Percentiles rank a stretch among this genome's conserved stretches.
Conservation (phyloP, 2,797 vertebrate genomes). For the Apogon hyalosoma region DNA sequence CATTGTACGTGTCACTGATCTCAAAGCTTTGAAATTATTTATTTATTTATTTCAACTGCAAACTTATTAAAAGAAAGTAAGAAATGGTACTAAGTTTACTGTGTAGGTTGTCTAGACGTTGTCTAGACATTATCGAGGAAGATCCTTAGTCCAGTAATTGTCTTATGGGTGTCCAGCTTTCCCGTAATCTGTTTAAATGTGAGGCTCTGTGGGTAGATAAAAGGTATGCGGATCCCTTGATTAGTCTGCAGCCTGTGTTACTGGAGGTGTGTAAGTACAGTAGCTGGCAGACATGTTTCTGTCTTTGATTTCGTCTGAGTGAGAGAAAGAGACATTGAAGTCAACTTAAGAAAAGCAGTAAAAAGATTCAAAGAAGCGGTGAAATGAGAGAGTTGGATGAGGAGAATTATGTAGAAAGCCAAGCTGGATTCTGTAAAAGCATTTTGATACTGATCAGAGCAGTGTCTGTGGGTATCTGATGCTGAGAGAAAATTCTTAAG, state of each 20-base stretch:
- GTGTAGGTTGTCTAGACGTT: conserved; percentile 52
- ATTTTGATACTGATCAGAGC: conserved; percentile 52
- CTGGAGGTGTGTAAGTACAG: conserved; percentile 63
- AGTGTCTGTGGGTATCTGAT: conserved; percentile 1
- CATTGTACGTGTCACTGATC: neutral
- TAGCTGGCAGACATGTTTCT: conserved; percentile 67
- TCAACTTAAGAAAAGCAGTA: conserved; percentile 1
- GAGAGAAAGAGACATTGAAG: conserved; percentile 1
- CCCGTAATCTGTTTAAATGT: conserved; percentile 83
- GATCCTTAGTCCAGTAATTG: conserved; percentile 66
- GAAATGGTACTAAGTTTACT: conserved; percentile 1
- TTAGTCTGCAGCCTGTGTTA: conserved; percentile 69
- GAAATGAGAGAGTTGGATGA: conserved; percentile 26
- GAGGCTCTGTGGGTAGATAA: conserved; percentile 80
- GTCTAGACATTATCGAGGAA: conserved; percentile 66
- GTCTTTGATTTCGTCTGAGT: conserved; percentile 67
- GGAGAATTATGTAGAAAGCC: conserved; percentile 30
- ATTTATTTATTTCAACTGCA: conserved; percentile 19
- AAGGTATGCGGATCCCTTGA: conserved; percentile 76
- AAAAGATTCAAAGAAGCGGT: conserved; percentile 35
- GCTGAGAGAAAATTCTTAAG: conserved; percentile 8
- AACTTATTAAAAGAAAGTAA: conserved; percentile 3
- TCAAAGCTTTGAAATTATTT: conserved; percentile 7
- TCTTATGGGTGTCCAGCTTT: conserved; percentile 75
- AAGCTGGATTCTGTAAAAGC: conserved; percentile 41